Evolutionary conservation across 2,113 vertebrate species (phyloP).

Genomic region (Sinocyclocheilus anophthalmus): DNA sequence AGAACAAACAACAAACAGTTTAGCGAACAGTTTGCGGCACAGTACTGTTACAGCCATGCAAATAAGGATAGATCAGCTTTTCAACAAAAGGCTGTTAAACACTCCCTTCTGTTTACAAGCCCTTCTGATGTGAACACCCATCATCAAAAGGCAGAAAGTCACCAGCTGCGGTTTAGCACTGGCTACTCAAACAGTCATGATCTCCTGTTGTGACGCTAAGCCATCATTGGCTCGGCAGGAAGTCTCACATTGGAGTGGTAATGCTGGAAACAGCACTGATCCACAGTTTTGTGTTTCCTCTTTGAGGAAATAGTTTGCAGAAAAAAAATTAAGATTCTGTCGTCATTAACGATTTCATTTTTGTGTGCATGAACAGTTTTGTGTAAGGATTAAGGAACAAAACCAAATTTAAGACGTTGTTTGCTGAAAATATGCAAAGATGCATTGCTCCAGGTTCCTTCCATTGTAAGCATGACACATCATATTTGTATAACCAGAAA

Average conservation of each 20-base stretch:
- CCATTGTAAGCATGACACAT: background rate
- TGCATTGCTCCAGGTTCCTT: background rate
- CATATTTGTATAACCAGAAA: background rate
- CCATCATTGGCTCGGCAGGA: slow-evolving; percentile 69
- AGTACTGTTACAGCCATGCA: slow-evolving; percentile 15
- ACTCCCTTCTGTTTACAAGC: slow-evolving; percentile 53
- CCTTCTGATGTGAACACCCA: slow-evolving; percentile 51
- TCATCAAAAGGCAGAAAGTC: slow-evolving; percentile 65
- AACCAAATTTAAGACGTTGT: background rate
- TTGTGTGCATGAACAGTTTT: background rate
- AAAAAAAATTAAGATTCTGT: background rate
- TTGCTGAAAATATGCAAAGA: background rate
- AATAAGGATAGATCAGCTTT: slow-evolving; percentile 62
- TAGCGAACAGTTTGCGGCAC: slow-evolving; percentile 22
- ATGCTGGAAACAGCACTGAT: slow-evolving; percentile 33
- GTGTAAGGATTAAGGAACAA: background rate
- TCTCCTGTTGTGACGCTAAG: slow-evolving; percentile 75
- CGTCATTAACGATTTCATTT: background rate
- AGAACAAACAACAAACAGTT: slow-evolving; percentile 48
- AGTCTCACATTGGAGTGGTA: slow-evolving; percentile 63
- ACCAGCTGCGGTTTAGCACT: slow-evolving; percentile 64
- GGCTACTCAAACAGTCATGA: slow-evolving; percentile 75
- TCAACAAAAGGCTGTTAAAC: slow-evolving; percentile 70
- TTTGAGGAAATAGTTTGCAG: background rate
- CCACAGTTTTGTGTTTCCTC: slow-evolving; percentile 51